Evolutionary conservation across 2,113 vertebrate genomes (phyloP).

Genomic region (Strix aluco): DNA sequence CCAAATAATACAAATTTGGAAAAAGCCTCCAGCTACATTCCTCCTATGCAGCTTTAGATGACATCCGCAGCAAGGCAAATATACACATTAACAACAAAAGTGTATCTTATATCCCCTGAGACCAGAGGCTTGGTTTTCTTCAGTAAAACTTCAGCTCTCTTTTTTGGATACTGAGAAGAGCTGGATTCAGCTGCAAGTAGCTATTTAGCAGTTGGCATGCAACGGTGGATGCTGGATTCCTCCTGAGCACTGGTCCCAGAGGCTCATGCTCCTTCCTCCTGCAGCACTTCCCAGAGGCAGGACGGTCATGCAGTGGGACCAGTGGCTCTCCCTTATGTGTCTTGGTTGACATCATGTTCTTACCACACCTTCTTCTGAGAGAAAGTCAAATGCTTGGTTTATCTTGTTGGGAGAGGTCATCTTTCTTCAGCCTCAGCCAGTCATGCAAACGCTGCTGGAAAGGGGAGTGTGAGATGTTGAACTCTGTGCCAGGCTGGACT

Average conservation of each 20-base stretch:
- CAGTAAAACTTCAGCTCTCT: background rate
- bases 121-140: background rate
- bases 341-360: background rate
- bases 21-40: background rate
- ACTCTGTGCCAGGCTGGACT: background rate
- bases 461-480: background rate
- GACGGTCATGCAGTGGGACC: background rate
- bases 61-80: background rate
- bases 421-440: background rate
- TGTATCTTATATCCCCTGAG: background rate
- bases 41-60: background rate
- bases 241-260: background rate
- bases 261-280: background rate
- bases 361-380: background rate
- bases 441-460: fast-evolving
- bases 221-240: background rate
- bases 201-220: background rate
- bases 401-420: fast-evolving
- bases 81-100: background rate
- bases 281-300: background rate
- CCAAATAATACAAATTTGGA: background rate
- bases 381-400: background rate
- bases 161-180: background rate
- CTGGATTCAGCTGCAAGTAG: background rate
- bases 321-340: background rate